Conservation (phyloP, 2,797 vertebrate species). For the Peromyscus melanophrys region DNA sequence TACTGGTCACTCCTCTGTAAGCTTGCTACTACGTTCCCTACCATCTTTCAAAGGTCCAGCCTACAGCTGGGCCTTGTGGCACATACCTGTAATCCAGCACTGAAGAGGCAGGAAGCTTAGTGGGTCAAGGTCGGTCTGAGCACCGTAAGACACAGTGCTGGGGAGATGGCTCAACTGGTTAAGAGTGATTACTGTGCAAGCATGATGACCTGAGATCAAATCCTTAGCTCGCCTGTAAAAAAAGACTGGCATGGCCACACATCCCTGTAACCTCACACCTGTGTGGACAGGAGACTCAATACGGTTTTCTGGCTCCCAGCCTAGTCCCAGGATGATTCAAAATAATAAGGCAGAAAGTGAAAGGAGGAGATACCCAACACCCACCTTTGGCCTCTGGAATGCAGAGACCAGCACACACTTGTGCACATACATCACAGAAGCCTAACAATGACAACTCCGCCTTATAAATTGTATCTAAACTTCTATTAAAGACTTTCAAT, state of each 20-base stretch:
- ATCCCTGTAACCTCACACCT: background rate
- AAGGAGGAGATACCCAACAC: background rate
- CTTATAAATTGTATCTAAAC: conserved; percentile 8
- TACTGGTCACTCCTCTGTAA: background rate
- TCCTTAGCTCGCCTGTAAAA: background rate
- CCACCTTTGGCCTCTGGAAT: background rate
- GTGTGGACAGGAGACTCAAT: background rate
- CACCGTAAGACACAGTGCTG: background rate
- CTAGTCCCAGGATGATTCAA: background rate
- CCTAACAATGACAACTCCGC: background rate
- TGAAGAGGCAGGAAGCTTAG: background rate
- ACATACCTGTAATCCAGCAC: background rate
- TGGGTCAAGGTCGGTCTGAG: no score
- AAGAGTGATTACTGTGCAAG: background rate
- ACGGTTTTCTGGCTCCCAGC: background rate
- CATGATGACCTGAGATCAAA: background rate
- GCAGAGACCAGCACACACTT: background rate
- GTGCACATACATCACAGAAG: background rate
- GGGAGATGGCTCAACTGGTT: background rate
- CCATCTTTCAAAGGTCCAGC: background rate
- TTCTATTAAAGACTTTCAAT: conserved; percentile 10
- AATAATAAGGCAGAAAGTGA: background rate
- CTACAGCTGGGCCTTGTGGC: background rate
- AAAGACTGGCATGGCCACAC: background rate
- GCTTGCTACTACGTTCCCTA: conserved; percentile 3